Evolutionary conservation across 2,888 invertebrate genomes (phyloP).

Genomic region (Lasioglossum leucozonium): DNA sequence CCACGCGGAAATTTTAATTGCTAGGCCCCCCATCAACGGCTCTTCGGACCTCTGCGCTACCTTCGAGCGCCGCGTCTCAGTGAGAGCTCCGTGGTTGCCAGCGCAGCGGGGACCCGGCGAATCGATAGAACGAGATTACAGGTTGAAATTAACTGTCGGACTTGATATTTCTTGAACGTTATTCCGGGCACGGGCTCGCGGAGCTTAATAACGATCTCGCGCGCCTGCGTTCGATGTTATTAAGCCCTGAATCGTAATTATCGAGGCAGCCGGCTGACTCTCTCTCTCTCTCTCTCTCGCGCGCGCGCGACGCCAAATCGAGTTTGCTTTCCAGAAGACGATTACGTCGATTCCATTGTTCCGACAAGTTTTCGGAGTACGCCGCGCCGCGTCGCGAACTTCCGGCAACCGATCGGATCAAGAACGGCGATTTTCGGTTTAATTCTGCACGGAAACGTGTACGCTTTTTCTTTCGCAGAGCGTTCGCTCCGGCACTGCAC

Average conservation of each 20-base stretch:
- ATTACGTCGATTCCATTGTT: background rate
- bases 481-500: background rate
- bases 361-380: background rate
- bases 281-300: too few relatives aligned
- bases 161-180: conserved; percentile 35
- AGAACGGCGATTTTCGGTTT: background rate
- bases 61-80: background rate
- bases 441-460: background rate
- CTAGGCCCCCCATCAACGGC: background rate
- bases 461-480: background rate
- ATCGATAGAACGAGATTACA: conserved; percentile 37
- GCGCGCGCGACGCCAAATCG: background rate
- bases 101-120: background rate
- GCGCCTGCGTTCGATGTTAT: conserved; percentile 32
- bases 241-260: conserved; percentile 35
- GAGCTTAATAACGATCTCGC: conserved; percentile 28
- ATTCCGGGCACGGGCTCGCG: conserved; percentile 17
- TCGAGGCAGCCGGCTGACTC: background rate
- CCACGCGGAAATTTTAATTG: background rate
- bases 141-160: conserved; percentile 31
- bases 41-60: background rate
- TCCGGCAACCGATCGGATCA: background rate
- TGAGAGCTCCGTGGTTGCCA: background rate
- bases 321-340: background rate
- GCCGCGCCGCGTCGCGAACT: background rate